Evolutionary conservation across 2,888 invertebrate species (phyloP), one percentile per base, ranked within the genome.

Genomic region (Drosophila monieri): DNA sequence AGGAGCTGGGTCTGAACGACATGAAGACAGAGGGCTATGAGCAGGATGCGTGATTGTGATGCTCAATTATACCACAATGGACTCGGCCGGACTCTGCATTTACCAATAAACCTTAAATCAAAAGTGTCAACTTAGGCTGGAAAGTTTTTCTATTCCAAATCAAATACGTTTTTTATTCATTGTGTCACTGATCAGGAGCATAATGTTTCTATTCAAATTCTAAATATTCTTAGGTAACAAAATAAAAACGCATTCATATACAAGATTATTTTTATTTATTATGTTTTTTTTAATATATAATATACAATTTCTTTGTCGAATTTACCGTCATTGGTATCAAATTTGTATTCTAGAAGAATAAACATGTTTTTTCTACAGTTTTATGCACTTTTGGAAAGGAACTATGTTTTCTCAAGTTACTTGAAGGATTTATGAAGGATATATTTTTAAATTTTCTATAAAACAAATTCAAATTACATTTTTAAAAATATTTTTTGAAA

Each of bases 1-100:
- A 99, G 61, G 96, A 97, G 55, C 93, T 99, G 1, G 99, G 99
- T 0, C 91, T 99, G 21, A 98, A 98, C 89, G 98, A 99, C 90
- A 98, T 99, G 94, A 97, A 96, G 91, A 97, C 97, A 0, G 98
- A 98, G 84, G 94, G 95, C 83, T 98, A 98, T 47, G 79, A 78
- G 60, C 54, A 81, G 54, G 43, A 66, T 15, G 60, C 76, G 75
- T 86, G 78, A 84, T 80, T 49, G 46, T 10, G 25, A n/a, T 6
- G 12, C 25, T 15, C 15, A 5, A 4, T 14, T 41, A 18, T 10
- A 32, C 23, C 30, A 39, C 9, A 14, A 8, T 8, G 41, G 41
- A 41, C 15, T 41, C 10, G 18, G 15, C 12, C 48, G 44, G n/a
- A 39, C 23, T 55, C 57, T 77, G 77, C 80, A 79, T 77, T 80